Evolutionary conservation across 2,888 invertebrate species (phyloP), one percentile per base, ranked within the genome.

Genomic region (Lomographa bimaculata): DNA sequence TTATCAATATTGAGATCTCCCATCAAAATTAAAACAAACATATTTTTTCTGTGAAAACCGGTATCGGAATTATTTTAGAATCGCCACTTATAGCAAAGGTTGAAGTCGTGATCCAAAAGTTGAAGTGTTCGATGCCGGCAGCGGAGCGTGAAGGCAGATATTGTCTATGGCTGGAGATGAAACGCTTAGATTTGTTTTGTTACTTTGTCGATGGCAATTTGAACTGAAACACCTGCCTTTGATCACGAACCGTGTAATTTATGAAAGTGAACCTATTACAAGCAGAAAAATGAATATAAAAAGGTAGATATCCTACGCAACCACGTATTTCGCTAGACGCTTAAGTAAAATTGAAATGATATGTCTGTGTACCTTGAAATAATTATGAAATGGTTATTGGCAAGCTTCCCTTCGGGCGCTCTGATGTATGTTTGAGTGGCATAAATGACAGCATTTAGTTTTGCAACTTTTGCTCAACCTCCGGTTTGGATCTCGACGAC

Each of bases 381-480:
- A 20, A 7, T 25, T 24, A 20, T 10, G 7, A 14, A 18, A 14
- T 23, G 8, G 9, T n/a, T 26, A 12, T 23, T 14, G 12, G 17
- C 29, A 27, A 23, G 20, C 9, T 27, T 32, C 26, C 41, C 21
- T 26, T 24, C 14, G 18, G 18, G 12, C 32, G 23, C 18, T 28
- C 25, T 36, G 17, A 24, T 26, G 19, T 29, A 25, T 42, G 28
- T 26, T 37, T 39, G 41, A 30, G 44, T 29, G 21, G 32, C 18
- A 39, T 37, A 40, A 39, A 43, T 32, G 40, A 33, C 45, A 30
- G 49, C 45, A 36, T 46, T 50, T 38, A 52, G 57, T 80, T 71
- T 73, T 48, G 71, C 75, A 81, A 82, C 43, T 46, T 71, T 75
- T 73, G 45, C 67, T 51, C 70, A 79, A 79, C 69, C 73, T 74